These are phyloP conservation scores for Pelagia noctiluca DNA, from an alignment of 30 jellyfish, hydroid and myxozoan species.

Conservation along the genomic window DNA sequence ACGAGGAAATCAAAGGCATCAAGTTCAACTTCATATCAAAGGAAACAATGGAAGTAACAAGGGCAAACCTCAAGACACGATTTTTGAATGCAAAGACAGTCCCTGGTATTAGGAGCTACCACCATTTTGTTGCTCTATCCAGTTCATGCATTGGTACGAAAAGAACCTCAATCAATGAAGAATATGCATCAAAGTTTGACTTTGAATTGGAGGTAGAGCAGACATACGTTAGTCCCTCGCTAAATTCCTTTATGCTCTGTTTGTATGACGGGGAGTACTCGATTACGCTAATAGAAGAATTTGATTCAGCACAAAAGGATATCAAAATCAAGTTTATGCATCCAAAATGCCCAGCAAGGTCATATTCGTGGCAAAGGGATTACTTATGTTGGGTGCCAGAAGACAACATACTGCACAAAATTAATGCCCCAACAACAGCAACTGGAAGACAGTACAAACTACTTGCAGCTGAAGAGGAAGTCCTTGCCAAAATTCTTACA, in stretches of 20 bases:
- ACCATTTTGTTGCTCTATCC: conserved; percentile 55
- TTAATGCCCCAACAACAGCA: too few relatives aligned
- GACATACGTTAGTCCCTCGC: neutral
- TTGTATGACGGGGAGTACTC: conserved; percentile 23
- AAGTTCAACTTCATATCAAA: conserved; percentile 39
- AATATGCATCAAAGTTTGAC: conserved; percentile 24
- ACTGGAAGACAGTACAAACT: too few relatives aligned
- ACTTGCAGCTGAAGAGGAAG: too few relatives aligned
- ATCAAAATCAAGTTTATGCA: conserved; percentile 43
- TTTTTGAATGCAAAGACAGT: conserved; percentile 56
- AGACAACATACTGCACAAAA: too few relatives aligned
- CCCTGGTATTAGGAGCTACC: conserved; percentile 73
- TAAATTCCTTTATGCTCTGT: conserved; percentile 18
- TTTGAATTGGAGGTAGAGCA: conserved; percentile 23
- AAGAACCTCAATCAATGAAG: conserved; percentile 19
- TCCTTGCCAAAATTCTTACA: too few relatives aligned
- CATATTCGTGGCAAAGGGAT: conserved; percentile 40
- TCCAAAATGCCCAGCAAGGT: too few relatives aligned
- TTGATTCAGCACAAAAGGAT: conserved; percentile 21
- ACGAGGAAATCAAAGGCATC: conserved; percentile 54
- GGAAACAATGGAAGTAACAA: conserved; percentile 37
- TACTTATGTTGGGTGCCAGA: conserved; percentile 60
- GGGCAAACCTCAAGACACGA: conserved; percentile 26
- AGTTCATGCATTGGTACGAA: conserved; percentile 44
- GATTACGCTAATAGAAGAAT: conserved; percentile 19